phyloP scores from a whole-genome alignment of 2,797 vertebrate species.

The Apogon talboti region DNA sequence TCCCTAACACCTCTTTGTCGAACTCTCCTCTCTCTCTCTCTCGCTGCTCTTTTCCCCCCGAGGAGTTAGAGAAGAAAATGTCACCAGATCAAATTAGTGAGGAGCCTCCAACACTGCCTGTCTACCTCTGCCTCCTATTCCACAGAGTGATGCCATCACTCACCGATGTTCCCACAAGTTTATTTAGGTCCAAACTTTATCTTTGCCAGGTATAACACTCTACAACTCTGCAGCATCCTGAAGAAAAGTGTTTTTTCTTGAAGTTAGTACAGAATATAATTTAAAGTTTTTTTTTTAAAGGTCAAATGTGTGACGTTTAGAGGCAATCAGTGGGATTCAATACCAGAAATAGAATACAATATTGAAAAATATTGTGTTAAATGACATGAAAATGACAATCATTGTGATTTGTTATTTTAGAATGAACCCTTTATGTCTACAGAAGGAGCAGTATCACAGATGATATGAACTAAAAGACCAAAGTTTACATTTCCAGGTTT shows the following conservation, averaged over 20 bases:
- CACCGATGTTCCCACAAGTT: constrained; percentile 63
- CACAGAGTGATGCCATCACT: constrained; percentile 62
- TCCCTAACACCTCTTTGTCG: constrained; percentile 50
- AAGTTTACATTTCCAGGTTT: no score
- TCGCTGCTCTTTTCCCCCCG: constrained; percentile 70
- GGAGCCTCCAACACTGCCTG: constrained; percentile 73
- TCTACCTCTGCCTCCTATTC: constrained; percentile 64
- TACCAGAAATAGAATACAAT: no score
- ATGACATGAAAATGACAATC: no score
- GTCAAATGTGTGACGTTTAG: no score
- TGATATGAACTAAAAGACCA: no score
- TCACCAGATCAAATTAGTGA: constrained; percentile 79
- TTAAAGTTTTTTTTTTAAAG: background rate
- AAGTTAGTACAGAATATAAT: constrained; percentile 2
- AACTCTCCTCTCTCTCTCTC: constrained; percentile 53
- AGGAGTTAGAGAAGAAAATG: constrained; percentile 77
- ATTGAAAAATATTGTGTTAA: no score
- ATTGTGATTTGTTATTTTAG: no score
- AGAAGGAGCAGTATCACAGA: no score
- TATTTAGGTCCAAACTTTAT: constrained; percentile 64
- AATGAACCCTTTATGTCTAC: no score
- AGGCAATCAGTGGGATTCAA: no score
- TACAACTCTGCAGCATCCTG: background rate
- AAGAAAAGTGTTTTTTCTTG: background rate
- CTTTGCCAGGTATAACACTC: constrained; percentile 47